Conservation (phyloP, 1,140 invertebrate genomes). For the Ptiloglossa arizonensis region DNA sequence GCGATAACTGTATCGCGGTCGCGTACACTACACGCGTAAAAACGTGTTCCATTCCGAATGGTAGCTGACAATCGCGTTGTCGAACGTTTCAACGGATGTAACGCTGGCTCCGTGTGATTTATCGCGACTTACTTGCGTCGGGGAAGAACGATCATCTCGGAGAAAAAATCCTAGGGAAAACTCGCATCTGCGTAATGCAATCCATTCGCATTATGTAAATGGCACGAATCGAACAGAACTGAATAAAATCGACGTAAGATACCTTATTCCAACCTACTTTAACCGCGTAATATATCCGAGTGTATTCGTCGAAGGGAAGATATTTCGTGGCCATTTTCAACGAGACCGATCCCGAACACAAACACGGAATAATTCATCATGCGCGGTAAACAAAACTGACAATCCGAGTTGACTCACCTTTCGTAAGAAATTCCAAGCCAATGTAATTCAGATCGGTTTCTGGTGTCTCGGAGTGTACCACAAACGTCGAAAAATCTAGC, state of each 20-base stretch:
- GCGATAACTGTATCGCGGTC: constrained; percentile 24
- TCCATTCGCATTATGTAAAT: constrained; percentile 51
- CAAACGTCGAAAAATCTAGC: background rate
- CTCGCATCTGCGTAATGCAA: constrained; percentile 36
- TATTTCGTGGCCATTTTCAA: constrained; percentile 36
- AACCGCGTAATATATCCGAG: constrained; percentile 38
- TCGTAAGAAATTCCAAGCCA: background rate
- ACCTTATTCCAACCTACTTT: constrained; percentile 43
- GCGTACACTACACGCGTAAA: constrained; percentile 18
- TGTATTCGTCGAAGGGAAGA: constrained; percentile 22
- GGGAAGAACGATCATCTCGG: background rate
- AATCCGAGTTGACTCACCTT: background rate
- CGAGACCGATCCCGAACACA: constrained; percentile 35
- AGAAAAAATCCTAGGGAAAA: background rate
- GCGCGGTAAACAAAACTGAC: constrained; percentile 3
- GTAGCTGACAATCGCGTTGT: background rate
- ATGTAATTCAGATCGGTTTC: background rate
- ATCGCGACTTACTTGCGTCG: background rate
- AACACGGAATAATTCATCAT: constrained; percentile 47
- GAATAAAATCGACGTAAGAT: constrained; percentile 50
- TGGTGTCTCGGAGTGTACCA: background rate
- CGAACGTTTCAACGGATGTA: background rate
- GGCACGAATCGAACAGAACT: constrained; percentile 45
- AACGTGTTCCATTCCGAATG: background rate
- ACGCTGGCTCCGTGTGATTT: constrained; percentile 7